Percentiles rank a stretch among this genome's conserved stretches.
Conservation (phyloP, 2,797 vertebrate genomes). For the Gobionotothen gibberifrons region DNA sequence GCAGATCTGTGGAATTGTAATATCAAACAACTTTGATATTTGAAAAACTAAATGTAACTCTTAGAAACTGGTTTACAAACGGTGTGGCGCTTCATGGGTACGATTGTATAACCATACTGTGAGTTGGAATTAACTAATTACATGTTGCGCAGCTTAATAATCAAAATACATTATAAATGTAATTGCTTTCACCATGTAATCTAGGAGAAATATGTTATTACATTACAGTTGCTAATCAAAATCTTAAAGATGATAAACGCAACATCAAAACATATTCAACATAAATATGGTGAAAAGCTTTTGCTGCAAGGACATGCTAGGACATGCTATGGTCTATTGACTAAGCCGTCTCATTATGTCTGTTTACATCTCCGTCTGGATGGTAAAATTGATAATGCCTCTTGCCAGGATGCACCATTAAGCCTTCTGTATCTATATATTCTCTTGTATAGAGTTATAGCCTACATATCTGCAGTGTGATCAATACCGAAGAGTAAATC, state of each 20-base stretch:
- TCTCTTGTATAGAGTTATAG: not conserved
- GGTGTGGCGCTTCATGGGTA: not conserved
- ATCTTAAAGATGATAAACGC: too few species aligned
- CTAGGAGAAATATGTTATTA: too few species aligned
- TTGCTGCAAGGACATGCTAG: constrained; percentile 5
- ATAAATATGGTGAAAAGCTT: not conserved
- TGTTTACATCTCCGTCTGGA: not conserved
- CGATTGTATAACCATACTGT: not conserved
- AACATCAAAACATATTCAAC: too few species aligned
- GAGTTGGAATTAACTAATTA: too few species aligned
- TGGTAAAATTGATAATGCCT: not conserved
- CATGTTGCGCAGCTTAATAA: too few species aligned
- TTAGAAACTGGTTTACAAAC: not conserved
- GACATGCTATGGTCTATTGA: constrained; percentile 7
- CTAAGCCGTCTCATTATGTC: not conserved
- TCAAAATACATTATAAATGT: too few species aligned
- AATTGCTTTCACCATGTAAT: too few species aligned
- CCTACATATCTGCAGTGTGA: not conserved
- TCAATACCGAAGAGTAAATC: not conserved
- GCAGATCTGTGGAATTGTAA: too few species aligned
- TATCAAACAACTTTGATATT: too few species aligned
- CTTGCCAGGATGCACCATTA: not conserved
- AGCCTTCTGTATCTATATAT: not conserved
- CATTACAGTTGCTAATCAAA: too few species aligned
- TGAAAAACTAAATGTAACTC: not conserved